Evolutionary conservation across 2,797 vertebrate species (phyloP).

Genomic region (Falco rusticolus): DNA sequence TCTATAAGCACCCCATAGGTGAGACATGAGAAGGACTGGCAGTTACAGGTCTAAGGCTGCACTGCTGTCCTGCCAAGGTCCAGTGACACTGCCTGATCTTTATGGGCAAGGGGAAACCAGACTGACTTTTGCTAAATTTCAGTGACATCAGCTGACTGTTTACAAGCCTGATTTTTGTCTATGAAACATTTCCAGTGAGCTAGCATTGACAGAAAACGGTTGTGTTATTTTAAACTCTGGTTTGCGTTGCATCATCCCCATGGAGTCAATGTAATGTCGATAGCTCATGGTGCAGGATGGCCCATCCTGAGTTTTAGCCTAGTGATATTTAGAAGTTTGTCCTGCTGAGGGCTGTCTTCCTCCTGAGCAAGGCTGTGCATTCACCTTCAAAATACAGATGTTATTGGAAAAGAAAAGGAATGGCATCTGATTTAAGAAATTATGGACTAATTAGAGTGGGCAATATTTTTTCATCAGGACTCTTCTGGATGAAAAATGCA

Average conservation of each 20-base stretch:
- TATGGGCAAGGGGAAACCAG: not conserved
- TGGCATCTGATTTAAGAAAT: not conserved
- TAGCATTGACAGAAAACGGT: not conserved
- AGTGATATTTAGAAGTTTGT: not conserved
- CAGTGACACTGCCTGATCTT: not conserved
- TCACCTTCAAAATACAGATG: not conserved
- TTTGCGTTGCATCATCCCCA: not conserved
- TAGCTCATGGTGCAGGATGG: fast-evolving
- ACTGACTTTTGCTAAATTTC: not conserved
- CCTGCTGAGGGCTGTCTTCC: not conserved
- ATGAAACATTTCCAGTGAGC: not conserved
- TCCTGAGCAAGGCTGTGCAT: not conserved
- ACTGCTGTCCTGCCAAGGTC: not conserved
- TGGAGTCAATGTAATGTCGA: fast-evolving
- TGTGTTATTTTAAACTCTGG: not conserved
- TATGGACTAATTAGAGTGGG: not conserved
- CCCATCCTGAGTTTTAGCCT: not conserved
- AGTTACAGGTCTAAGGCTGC: not conserved
- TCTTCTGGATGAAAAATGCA: not conserved
- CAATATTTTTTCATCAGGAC: not conserved
- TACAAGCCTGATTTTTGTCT: not conserved
- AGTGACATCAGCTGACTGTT: not conserved
- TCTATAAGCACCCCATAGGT: not conserved
- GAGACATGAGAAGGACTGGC: not conserved
- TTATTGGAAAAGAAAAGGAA: not conserved